These are phyloP conservation scores for Gryllus longicercus DNA, from an alignment of 2,888 invertebrate species.

Conservation along the genomic window DNA sequence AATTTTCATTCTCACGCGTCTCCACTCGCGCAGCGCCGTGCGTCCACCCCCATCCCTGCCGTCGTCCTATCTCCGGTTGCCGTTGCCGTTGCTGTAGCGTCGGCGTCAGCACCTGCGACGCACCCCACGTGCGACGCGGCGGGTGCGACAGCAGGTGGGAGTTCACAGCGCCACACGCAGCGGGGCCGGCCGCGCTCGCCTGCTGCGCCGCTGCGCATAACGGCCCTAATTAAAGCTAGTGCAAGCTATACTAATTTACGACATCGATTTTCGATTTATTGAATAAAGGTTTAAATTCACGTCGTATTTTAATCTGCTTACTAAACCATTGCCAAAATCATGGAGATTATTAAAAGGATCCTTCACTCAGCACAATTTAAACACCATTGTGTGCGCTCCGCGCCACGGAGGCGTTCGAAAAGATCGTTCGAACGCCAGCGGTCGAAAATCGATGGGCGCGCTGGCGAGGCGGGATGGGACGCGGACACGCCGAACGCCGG, in stretches of 20 bases:
- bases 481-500: neutral
- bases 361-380: neutral
- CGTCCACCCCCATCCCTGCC: no score
- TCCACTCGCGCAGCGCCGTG: no score
- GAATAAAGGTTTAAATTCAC: neutral
- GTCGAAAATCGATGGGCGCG: neutral
- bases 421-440: neutral
- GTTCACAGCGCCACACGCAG: no score
- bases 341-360: neutral
- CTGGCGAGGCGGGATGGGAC: neutral
- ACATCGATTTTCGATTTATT: neutral
- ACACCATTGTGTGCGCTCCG: neutral
- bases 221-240: neutral
- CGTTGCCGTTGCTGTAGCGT: no score
- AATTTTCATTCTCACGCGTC: no score
- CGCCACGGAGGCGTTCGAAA: neutral
- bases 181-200: no score
- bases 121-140: no score
- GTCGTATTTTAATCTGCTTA: constrained; percentile 2
- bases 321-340: neutral
- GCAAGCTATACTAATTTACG: neutral
- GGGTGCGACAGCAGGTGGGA: no score
- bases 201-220: neutral
- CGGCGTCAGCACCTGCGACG: no score
- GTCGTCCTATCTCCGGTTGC: no score